Percentiles rank a stretch among this genome's conserved stretches.
phyloP scores from a whole-genome alignment of 1,140 invertebrate genomes.

The Colletes latitarsis region DNA sequence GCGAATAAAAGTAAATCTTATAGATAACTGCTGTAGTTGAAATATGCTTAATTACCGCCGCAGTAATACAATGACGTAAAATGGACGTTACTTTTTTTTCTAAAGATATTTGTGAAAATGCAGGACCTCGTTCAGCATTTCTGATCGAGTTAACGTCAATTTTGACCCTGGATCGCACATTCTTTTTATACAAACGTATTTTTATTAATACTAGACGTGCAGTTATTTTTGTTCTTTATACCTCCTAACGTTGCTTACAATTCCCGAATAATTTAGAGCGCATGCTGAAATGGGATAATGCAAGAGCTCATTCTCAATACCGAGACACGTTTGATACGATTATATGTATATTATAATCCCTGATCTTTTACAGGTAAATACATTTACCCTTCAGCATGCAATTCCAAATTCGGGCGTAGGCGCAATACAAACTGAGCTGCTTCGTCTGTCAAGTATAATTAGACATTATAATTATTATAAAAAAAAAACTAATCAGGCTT shows the following conservation, averaged over 20 bases:
- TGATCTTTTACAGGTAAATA: slow-evolving; percentile 47
- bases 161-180: slow-evolving; percentile 64
- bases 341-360: slow-evolving; percentile 44
- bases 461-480: slow-evolving; percentile 67
- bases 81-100: slow-evolving; percentile 41
- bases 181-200: slow-evolving; percentile 63
- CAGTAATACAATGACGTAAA: slow-evolving; percentile 53
- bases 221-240: slow-evolving; percentile 67
- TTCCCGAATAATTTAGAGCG: slow-evolving; percentile 67
- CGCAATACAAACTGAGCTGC: slow-evolving; percentile 66
- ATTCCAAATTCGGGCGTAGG: slow-evolving; percentile 52
- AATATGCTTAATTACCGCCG: slow-evolving; percentile 58
- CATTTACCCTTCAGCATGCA: slow-evolving; percentile 49
- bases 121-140: slow-evolving; percentile 68
- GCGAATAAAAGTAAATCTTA: slow-evolving; percentile 54
- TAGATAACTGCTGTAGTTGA: slow-evolving; percentile 60
- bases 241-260: slow-evolving; percentile 62
- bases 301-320: slow-evolving; percentile 42
- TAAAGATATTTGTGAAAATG: slow-evolving; percentile 76
- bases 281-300: slow-evolving; percentile 50
- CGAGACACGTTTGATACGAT: slow-evolving; percentile 46
- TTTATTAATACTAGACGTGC: slow-evolving; percentile 75
- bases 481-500: slow-evolving; percentile 76
- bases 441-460: slow-evolving; percentile 63
- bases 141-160: slow-evolving; percentile 60